phyloP scores from a whole-genome alignment of 2,888 invertebrate genomes.

The Idaea dimidiata region DNA sequence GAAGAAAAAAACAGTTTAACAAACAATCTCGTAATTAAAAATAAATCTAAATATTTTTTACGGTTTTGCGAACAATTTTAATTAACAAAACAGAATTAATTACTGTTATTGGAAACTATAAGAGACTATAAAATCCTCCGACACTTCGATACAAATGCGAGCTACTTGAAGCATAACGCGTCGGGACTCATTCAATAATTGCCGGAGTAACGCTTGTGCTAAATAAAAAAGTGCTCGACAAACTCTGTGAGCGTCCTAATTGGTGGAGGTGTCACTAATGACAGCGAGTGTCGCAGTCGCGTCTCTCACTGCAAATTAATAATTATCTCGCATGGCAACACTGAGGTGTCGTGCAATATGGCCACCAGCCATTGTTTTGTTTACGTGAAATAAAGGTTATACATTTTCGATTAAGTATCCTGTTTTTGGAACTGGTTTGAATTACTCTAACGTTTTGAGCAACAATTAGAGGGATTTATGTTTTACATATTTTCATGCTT shows the following conservation, averaged over 20 bases:
- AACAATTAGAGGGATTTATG: too few species aligned
- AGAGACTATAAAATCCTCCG: slow-evolving; percentile 38
- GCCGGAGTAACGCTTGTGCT: slow-evolving; percentile 72
- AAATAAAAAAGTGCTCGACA: slow-evolving; percentile 77
- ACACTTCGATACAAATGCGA: slow-evolving; percentile 39
- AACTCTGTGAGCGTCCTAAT: slow-evolving; percentile 72
- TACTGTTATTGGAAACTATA: slow-evolving; percentile 45
- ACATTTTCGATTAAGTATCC: slow-evolving; percentile 48
- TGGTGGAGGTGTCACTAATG: slow-evolving; percentile 81
- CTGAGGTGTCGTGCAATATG: slow-evolving; percentile 67
- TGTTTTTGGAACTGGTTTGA: neutral
- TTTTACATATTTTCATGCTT: too few species aligned
- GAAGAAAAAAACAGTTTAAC: neutral
- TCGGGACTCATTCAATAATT: slow-evolving; percentile 73
- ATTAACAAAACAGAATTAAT: slow-evolving; percentile 31
- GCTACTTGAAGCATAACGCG: slow-evolving; percentile 56
- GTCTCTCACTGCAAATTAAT: slow-evolving; percentile 71
- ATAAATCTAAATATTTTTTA: slow-evolving; percentile 6
- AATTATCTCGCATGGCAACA: slow-evolving; percentile 79
- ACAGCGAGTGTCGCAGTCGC: slow-evolving; percentile 47
- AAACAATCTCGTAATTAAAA: neutral
- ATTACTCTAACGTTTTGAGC: too few species aligned
- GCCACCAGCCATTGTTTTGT: slow-evolving; percentile 73
- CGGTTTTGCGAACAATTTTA: slow-evolving; percentile 10
- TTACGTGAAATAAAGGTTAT: slow-evolving; percentile 50